Percentiles rank a stretch among this genome's conserved stretches.
Evolutionary conservation across 1,140 invertebrate species (phyloP).

Genomic region (Caenorhabditis elegans): WBcel235 BX284605.5:10153001-10153500

Average conservation of each 20-base stretch:
- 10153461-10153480: constrained; percentile 17
- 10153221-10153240: constrained; percentile 22
- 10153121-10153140: not conserved
- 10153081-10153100: not conserved
- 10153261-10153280: too few species aligned
- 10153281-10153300: not conserved
- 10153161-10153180: not conserved
- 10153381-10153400: not conserved
- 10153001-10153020: too few species aligned
- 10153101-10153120: not conserved
- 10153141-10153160: constrained; percentile 16
- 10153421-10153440: not conserved
- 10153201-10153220: constrained; percentile 28
- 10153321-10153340: not conserved
- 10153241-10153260: not conserved
- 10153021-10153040: too few species aligned
- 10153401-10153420: not conserved
- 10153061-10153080: too few species aligned
- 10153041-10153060: too few species aligned
- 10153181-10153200: not conserved
- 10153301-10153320: not conserved
- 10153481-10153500: not conserved
- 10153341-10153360: constrained; percentile 11
- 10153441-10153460: not conserved
- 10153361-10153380: constrained; percentile 9